Conservation (phyloP, 2,888 invertebrate species). For the Papilio elwesi region DNA sequence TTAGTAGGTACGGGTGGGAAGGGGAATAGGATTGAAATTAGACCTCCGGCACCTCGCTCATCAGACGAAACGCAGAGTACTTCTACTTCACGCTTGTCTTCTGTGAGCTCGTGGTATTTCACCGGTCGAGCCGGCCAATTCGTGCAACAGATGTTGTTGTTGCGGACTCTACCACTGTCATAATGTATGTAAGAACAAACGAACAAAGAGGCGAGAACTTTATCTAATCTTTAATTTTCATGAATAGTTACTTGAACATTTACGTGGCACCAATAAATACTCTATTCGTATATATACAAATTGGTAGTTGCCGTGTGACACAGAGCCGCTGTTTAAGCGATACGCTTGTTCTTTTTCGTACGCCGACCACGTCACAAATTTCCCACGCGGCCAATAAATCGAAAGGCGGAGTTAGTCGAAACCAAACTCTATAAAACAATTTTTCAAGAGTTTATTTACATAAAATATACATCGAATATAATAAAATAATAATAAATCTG, state of each 20-base stretch:
- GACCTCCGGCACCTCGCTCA: no score
- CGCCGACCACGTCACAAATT: conserved; percentile 15
- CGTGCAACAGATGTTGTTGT: no score
- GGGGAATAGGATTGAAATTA: no score
- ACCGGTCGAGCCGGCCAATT: no score
- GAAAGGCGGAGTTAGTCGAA: background rate
- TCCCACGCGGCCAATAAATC: conserved; percentile 23
- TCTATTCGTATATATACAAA: background rate
- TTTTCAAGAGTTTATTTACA: conserved; percentile 4
- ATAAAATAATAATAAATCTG: no score
- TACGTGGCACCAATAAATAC: background rate
- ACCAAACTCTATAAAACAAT: background rate
- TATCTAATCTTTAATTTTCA: background rate
- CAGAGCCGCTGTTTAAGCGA: conserved; percentile 2
- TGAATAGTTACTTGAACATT: background rate
- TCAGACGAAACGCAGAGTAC: no score
- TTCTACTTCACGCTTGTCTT: no score
- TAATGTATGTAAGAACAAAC: no score
- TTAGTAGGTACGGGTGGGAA: no score
- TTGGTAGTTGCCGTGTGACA: background rate
- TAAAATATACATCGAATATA: conserved; percentile 1
- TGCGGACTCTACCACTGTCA: no score
- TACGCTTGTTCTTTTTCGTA: conserved; percentile 6
- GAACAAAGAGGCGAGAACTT: no score
- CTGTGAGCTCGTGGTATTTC: no score